Percentiles rank a stretch among this genome's conserved stretches.
Evolutionary conservation across 2,797 vertebrate genomes (phyloP).

Genomic region (Acrossocheilus fasciatus): DNA sequence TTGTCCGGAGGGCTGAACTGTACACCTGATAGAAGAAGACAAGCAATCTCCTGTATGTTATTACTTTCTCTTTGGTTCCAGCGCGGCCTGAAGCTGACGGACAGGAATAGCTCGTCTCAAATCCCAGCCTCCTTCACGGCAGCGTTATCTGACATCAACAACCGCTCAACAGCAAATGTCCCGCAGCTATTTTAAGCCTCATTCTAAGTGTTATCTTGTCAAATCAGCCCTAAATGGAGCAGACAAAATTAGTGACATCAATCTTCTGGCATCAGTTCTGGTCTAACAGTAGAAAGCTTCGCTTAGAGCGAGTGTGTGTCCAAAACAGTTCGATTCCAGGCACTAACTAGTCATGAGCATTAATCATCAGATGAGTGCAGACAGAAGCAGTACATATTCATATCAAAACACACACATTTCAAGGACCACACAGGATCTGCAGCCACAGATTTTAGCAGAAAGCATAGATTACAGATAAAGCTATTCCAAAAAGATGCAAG

Average conservation of each 20-base stretch:
- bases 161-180: constrained; percentile 15
- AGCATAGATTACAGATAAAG: neutral
- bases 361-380: neutral
- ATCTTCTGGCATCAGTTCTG: constrained; percentile 7
- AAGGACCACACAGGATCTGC: neutral
- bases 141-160: constrained; percentile 26
- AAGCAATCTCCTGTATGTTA: constrained; percentile 3
- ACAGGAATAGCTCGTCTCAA: constrained; percentile 42
- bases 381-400: neutral
- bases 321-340: neutral
- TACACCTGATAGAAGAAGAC: constrained; percentile 3
- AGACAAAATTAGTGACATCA: constrained; percentile 27
- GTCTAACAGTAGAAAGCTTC: neutral
- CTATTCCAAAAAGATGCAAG: neutral
- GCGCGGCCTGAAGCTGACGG: neutral
- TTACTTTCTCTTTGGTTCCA: neutral
- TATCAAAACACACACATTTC: too few species aligned
- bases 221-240: constrained; percentile 3
- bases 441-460: neutral
- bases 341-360: neutral
- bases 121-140: constrained; percentile 17
- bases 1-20: neutral
- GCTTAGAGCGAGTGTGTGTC: neutral
- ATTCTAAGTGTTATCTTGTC: constrained; percentile 1
- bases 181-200: constrained; percentile 19